phyloP scores from a whole-genome alignment of 2,888 invertebrate species.

The Sinohyriopsis cumingii region DNA sequence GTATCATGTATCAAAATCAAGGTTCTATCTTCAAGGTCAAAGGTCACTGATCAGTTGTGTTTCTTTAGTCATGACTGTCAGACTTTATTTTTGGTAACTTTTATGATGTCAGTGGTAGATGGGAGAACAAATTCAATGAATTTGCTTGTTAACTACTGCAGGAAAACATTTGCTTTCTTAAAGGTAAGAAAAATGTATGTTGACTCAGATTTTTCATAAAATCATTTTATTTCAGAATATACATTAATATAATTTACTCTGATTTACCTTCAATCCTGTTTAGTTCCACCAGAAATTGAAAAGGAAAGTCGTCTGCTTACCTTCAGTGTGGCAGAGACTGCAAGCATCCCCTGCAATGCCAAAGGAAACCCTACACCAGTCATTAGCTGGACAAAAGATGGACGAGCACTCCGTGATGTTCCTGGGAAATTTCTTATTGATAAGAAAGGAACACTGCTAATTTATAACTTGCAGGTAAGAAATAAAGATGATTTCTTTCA shows the following conservation, averaged over 20 bases:
- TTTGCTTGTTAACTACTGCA: no score
- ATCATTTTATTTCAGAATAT: not conserved
- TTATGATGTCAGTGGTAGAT: no score
- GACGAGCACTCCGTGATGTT: conserved; percentile 38
- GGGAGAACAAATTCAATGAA: no score
- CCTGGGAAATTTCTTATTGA: conserved; percentile 31
- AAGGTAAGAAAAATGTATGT: no score
- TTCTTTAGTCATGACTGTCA: no score
- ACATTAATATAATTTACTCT: not conserved
- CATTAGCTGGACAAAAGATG: conserved; percentile 71
- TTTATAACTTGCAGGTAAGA: conserved; percentile 40
- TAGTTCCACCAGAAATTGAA: conserved; percentile 69
- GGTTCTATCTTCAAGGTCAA: no score
- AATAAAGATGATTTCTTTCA: no score
- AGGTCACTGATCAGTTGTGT: no score
- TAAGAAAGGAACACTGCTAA: conserved; percentile 38
- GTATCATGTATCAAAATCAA: no score
- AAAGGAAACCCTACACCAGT: conserved; percentile 69
- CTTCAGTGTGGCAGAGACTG: conserved; percentile 60
- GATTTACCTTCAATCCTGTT: conserved; percentile 13
- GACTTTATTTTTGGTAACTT: no score
- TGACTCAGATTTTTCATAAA: no score
- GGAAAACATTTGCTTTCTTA: no score
- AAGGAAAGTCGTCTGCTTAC: conserved; percentile 53
- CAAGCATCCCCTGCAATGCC: conserved; percentile 63